These are phyloP conservation scores for Lipotes vexillifer DNA, from an alignment of 2,113 vertebrate species.

Conservation along the genomic window DNA sequence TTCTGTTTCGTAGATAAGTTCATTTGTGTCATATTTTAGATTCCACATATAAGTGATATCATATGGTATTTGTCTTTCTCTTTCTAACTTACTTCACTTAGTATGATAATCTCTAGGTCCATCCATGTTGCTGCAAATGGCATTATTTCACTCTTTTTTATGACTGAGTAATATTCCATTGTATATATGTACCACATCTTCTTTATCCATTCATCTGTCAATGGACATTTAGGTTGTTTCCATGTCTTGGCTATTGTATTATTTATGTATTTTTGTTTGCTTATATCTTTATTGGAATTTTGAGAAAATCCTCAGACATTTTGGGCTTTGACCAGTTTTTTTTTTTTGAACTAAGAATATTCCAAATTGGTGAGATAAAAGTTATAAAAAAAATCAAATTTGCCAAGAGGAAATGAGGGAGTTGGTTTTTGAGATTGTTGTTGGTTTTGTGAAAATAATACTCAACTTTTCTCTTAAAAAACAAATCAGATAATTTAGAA, in stretches of 20 bases:
- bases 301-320: neutral
- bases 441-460: too few species aligned
- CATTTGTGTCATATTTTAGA: neutral
- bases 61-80: neutral
- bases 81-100: too few species aligned
- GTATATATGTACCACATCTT: too few species aligned
- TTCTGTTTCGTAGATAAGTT: neutral
- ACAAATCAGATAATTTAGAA: neutral
- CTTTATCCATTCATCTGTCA: neutral
- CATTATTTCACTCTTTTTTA: too few species aligned
- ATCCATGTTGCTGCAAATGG: too few species aligned
- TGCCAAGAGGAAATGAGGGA: neutral
- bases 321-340: neutral
- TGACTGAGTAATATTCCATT: too few species aligned
- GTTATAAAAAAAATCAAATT: neutral
- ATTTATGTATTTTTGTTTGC: neutral
- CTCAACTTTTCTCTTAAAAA: too few species aligned
- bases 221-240: neutral
- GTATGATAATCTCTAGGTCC: too few species aligned
- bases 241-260: neutral
- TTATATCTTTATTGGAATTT: neutral
- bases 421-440: neutral
- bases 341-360: neutral
- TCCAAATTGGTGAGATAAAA: neutral
- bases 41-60: neutral